phyloP scores from a whole-genome alignment of 2,888 invertebrate genomes.

The Coenonympha glycerion region DNA sequence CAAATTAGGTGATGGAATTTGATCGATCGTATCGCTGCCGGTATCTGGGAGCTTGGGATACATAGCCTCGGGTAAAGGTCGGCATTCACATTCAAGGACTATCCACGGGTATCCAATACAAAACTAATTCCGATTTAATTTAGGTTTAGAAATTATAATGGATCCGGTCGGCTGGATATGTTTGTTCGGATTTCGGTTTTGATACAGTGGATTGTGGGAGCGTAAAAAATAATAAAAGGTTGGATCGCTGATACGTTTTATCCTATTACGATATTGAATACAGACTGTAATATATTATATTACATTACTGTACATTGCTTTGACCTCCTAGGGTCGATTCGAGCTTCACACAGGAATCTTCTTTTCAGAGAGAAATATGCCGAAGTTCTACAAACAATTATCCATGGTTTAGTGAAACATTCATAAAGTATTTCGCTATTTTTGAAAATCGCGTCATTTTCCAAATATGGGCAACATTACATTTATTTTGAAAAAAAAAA shows the following conservation, averaged over 20 bases:
- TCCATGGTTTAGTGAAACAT: too few relatives aligned
- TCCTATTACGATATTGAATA: too few relatives aligned
- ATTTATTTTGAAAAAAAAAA: too few relatives aligned
- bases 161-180: background rate
- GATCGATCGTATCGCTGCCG: conserved; percentile 1
- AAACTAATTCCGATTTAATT: conserved; percentile 13
- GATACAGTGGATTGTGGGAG: background rate
- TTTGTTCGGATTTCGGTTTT: background rate
- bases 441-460: too few relatives aligned
- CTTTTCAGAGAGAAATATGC: too few relatives aligned
- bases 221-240: background rate
- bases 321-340: too few relatives aligned
- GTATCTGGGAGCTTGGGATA: conserved; percentile 10
- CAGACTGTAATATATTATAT: too few relatives aligned
- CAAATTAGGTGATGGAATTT: conserved; percentile 5
- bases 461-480: too few relatives aligned
- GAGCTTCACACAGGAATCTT: too few relatives aligned
- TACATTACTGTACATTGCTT: too few relatives aligned
- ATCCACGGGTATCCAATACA: conserved; percentile 11
- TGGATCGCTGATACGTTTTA: background rate
- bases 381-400: too few relatives aligned
- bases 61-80: conserved; percentile 13
- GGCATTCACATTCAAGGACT: conserved; percentile 17
- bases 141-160: conserved; percentile 3
- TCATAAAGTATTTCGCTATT: too few relatives aligned